These are phyloP conservation scores for Andrena praecox DNA, from an alignment of 2,888 invertebrate species.

Conservation along the genomic window DNA sequence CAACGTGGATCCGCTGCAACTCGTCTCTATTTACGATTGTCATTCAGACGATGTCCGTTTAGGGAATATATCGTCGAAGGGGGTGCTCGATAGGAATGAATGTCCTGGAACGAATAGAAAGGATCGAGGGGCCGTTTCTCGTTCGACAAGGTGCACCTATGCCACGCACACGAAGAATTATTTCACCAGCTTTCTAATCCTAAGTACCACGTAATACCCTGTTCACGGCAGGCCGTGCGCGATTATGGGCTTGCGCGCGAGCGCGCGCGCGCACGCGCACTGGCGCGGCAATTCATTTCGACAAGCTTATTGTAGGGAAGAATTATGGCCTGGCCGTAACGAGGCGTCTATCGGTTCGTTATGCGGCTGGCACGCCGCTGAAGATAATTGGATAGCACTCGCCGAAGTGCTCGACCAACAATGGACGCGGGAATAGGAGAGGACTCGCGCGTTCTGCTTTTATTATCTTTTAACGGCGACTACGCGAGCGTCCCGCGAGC, in stretches of 20 bases:
- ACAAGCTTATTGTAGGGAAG: slow-evolving; percentile 65
- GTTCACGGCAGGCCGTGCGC: slow-evolving; percentile 41
- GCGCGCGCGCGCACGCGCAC: slow-evolving; percentile 43
- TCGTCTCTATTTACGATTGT: not conserved
- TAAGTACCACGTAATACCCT: slow-evolving; percentile 55
- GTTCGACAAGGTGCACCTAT: no score
- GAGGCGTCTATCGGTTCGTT: slow-evolving; percentile 74
- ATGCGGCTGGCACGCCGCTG: slow-evolving; percentile 52
- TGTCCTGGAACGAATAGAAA: no score
- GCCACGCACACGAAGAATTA: slow-evolving; percentile 17
- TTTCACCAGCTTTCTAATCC: slow-evolving; percentile 64
- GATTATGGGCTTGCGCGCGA: slow-evolving; percentile 21
- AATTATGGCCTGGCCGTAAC: slow-evolving; percentile 68
- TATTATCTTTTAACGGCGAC: slow-evolving; percentile 26
- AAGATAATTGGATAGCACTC: slow-evolving; percentile 71
- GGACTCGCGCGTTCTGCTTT: slow-evolving; percentile 52
- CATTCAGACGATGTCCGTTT: not conserved
- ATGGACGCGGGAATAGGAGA: slow-evolving; percentile 59
- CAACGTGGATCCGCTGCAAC: not conserved
- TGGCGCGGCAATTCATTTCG: slow-evolving; percentile 65
- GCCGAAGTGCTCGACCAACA: slow-evolving; percentile 64
- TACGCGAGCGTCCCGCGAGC: slow-evolving; percentile 5
- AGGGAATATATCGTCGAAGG: no score
- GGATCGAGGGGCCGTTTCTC: not conserved
- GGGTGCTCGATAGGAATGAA: no score